These are phyloP conservation scores for Ditula angustiorana DNA, from an alignment of 2,888 invertebrate species.

Conservation along the genomic window DNA sequence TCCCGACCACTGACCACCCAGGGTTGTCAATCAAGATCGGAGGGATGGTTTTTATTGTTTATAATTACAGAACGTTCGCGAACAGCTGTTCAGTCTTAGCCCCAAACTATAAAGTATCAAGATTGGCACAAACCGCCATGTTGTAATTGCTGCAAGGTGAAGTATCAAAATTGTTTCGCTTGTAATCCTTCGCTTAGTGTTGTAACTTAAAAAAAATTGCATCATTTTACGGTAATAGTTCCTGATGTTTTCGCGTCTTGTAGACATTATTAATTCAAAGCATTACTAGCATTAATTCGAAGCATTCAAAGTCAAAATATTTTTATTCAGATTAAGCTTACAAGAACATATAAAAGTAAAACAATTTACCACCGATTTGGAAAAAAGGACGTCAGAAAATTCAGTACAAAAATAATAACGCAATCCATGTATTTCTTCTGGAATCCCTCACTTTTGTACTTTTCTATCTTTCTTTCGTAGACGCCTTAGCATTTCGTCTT, in stretches of 20 bases:
- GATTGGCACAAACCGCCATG: background rate
- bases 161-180: slow-evolving; percentile 21
- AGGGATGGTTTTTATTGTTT: slow-evolving; percentile 35
- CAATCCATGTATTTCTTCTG: too few relatives aligned
- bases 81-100: slow-evolving; percentile 26
- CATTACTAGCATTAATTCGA: too few relatives aligned
- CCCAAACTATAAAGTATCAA: background rate
- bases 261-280: background rate
- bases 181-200: background rate
- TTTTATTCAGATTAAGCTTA: too few relatives aligned
- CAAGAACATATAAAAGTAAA: too few relatives aligned
- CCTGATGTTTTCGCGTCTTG: background rate
- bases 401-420: too few relatives aligned
- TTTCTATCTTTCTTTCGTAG: too few relatives aligned
- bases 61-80: slow-evolving; percentile 33
- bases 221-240: background rate
- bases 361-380: too few relatives aligned
- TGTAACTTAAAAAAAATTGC: background rate
- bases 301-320: too few relatives aligned
- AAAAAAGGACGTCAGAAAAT: too few relatives aligned
- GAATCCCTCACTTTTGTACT: too few relatives aligned
- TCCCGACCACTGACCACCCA: slow-evolving; percentile 33
- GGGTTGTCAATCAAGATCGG: slow-evolving; percentile 34
- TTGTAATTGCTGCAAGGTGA: background rate
- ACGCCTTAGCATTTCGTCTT: too few relatives aligned